Percentiles rank a stretch among this genome's conserved stretches.
Evolutionary conservation across 2,113 vertebrate genomes (phyloP).

Genomic region (Tylochromis polylepis): DNA sequence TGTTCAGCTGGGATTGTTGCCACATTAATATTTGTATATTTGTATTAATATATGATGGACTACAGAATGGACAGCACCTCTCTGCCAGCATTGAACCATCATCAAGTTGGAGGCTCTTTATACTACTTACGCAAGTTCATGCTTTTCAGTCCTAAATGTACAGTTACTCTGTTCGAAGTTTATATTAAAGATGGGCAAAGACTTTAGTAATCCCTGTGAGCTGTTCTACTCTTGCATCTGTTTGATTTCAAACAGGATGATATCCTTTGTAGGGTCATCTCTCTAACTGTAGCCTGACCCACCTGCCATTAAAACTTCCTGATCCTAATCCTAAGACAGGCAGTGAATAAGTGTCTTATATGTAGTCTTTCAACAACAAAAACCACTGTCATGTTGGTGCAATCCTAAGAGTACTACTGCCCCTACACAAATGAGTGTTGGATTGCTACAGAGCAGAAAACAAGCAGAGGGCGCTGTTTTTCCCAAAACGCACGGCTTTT

Average conservation of each 20-base stretch:
- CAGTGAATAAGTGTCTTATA: neutral
- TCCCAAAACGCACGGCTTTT: neutral
- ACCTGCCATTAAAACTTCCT: neutral
- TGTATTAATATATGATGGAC: neutral
- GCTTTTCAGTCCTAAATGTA: neutral
- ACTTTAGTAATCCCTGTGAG: neutral
- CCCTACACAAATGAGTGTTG: neutral
- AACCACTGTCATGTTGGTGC: neutral
- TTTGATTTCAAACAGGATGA: neutral
- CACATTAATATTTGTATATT: neutral
- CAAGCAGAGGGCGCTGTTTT: slow-evolving; percentile 2
- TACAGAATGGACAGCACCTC: neutral
- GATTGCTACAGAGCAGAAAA: neutral
- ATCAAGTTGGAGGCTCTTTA: too few species aligned
- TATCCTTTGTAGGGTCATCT: neutral
- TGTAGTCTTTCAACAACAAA: neutral
- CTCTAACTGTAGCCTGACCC: neutral
- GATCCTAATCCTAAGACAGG: neutral
- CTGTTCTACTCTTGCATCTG: neutral
- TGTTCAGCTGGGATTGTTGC: neutral
- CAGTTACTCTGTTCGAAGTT: neutral
- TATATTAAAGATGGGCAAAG: neutral
- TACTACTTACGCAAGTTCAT: too few species aligned
- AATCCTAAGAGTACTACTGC: neutral
- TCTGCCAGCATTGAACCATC: neutral